Evolutionary conservation across 2,888 invertebrate genomes (phyloP), one percentile per base, ranked within the genome.

Genomic region (Herminia tarsipennalis): DNA sequence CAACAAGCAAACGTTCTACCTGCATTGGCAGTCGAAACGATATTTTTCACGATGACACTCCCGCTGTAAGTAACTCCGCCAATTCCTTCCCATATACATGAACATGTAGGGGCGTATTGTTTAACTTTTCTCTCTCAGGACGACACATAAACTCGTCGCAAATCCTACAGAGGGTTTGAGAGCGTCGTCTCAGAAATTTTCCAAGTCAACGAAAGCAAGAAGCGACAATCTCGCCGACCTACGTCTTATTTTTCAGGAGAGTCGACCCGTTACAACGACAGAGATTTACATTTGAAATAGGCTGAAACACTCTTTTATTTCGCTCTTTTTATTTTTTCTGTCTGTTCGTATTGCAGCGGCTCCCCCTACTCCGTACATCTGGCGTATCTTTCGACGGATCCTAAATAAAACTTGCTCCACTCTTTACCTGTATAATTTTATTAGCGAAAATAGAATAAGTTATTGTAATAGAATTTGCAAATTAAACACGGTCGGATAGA

Each of bases 281-380:
- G 76, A 84, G 84, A 88, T 88, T 88, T 88, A 86, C 86, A 87
- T 88, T 87, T 81, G 80, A 83, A 87, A 83, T 83, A 81, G 81
- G 81, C 81, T 73, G 78, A 79, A 75, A 74, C 73, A 74, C 77
- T 78, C 75, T 82, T 84, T 83, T 84, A 82, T 87, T 83, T 78
- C 64, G 65, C 61, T 70, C 52, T 63, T 75, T 79, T 78, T 82
- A 74, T 76, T 83, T 81, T 78, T 78, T 76, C 48, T 71, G 60
- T 66, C 63, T 61, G 56, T 67, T 67, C 44, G 62, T 70, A 65
- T 68, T 44, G 60, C 56, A 61, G 70, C 63, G 63, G 46, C 48
- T 54, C 33, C 43, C 37, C 29, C 25, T 34, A 45, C 40, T 50
- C 28, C 25, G 34, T 49, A 49, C 47, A 58, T 44, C 58, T 51